Base-by-base conservation (phyloP, 2,797 vertebrate species). In the Triplophysa yarkandensis region DNA sequence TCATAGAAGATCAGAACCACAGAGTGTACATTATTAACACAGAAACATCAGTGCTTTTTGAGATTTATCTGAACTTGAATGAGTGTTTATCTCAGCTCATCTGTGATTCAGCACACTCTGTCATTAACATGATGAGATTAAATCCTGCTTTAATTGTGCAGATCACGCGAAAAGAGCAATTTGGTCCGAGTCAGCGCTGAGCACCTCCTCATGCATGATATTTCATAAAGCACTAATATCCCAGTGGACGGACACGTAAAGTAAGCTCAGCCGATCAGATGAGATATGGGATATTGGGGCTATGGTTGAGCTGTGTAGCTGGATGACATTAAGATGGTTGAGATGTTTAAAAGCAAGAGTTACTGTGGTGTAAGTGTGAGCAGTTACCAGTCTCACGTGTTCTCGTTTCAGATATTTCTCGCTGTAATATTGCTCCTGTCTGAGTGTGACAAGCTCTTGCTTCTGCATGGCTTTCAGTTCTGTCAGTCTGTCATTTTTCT, bases 341-440 rank as follows among this genome's bases (percentile, higher is more conserved):
- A 44, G 11, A 41, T 3, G 4, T 16, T 16, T 44, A 7, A 46
- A 46, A 19, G 44, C 43, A 44, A 5, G 43, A 43, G 39, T 14
- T 6, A 16, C 13, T 14, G 39, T 46, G 43, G 21, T 13, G 34
- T 54, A 2, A 21, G 14, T 63, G 23, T 21, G 21, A 19, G 55
- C 14, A 27, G 6, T 55, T 86, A 97, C 96, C 96, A 96, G 92
- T 80, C 98, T 97, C 85, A 98, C 95, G 85, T 98, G 98, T 68
- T 98, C 96, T 76, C 93, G 87, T 71, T 98, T 98, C 92, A 96
- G 95, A 88, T 98, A 98, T 87, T 98, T 98, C 64, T 99, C 95
- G 25, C 96, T 98, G 84, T 98, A 98, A 88, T 97, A 98, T 81
- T 98, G 98, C 82, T 99, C 96, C 87, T 98, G 97, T 11, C 95